These are phyloP conservation scores for Aspidoscelis tigris DNA, from an alignment of 2,113 vertebrate species.

Conservation along the genomic window DNA sequence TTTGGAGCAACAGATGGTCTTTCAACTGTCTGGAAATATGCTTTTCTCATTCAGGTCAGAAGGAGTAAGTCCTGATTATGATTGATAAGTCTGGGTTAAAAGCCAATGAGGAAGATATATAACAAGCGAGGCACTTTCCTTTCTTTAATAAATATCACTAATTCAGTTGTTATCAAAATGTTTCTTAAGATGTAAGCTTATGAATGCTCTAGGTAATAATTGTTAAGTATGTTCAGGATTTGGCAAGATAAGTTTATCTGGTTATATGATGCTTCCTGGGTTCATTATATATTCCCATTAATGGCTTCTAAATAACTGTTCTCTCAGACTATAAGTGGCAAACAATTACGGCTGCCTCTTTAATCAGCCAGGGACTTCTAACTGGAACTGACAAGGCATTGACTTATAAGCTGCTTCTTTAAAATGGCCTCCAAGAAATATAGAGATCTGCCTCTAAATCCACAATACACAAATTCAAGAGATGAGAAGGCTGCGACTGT, in stretches of 20 bases:
- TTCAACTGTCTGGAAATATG: conserved; percentile 45
- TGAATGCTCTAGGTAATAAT: conserved; percentile 31
- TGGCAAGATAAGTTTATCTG: conserved; percentile 55
- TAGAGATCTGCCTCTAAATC: conserved; percentile 48
- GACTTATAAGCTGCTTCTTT: conserved; percentile 60
- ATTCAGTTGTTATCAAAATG: conserved; percentile 16
- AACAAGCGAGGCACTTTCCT: conserved; percentile 8
- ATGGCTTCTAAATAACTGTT: conserved; percentile 64
- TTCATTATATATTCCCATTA: conserved; percentile 59
- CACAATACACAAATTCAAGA: conserved; percentile 19
- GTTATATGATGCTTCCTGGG: conserved; percentile 54
- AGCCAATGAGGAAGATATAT: conserved; percentile 34
- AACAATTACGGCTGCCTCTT: conserved; percentile 62
- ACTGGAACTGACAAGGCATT: conserved; percentile 64
- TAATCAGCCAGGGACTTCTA: conserved; percentile 60
- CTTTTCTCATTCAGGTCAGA: conserved; percentile 30
- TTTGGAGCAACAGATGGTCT: conserved; percentile 1
- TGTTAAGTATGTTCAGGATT: conserved; percentile 35
- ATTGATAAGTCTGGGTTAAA: conserved; percentile 49
- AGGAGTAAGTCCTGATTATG: conserved; percentile 8
- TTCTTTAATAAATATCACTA: conserved; percentile 22
- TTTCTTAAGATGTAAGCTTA: conserved; percentile 17
- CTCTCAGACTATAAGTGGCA: conserved; percentile 55
- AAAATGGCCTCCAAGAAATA: conserved; percentile 55
- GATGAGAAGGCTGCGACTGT: not conserved